phyloP scores from a whole-genome alignment of 2,113 vertebrate genomes.

The Sarotherodon lohbergeri region DNA sequence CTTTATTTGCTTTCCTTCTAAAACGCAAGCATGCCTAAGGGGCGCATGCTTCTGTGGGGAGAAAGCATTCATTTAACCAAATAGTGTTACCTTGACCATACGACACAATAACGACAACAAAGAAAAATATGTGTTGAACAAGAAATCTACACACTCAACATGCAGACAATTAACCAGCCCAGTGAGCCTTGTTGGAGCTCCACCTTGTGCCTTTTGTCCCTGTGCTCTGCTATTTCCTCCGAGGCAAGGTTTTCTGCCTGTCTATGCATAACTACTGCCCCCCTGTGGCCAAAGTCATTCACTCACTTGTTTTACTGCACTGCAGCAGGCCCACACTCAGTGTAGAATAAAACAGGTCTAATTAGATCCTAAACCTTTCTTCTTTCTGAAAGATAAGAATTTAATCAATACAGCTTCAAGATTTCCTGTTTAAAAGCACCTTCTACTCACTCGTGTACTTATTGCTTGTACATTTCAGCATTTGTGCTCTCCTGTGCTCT shows the following conservation, averaged over 20 bases:
- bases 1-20: background rate
- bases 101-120: background rate
- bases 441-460: background rate
- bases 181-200: background rate
- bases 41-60: background rate
- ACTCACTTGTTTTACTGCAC: background rate
- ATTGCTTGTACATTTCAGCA: background rate
- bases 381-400: background rate
- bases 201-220: conserved; percentile 24
- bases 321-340: background rate
- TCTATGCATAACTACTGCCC: conserved; percentile 44
- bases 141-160: background rate
- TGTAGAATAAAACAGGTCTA: background rate
- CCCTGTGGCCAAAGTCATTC: background rate
- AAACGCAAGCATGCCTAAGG: background rate
- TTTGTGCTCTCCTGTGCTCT: background rate
- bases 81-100: background rate
- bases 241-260: background rate
- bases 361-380: background rate
- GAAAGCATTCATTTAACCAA: background rate
- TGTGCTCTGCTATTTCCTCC: background rate
- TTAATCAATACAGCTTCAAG: background rate
- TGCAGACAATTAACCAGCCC: background rate
- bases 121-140: background rate
- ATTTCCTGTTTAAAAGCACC: background rate